Conservation (phyloP, 2,888 invertebrate genomes). For the Nebria brevicollis region DNA sequence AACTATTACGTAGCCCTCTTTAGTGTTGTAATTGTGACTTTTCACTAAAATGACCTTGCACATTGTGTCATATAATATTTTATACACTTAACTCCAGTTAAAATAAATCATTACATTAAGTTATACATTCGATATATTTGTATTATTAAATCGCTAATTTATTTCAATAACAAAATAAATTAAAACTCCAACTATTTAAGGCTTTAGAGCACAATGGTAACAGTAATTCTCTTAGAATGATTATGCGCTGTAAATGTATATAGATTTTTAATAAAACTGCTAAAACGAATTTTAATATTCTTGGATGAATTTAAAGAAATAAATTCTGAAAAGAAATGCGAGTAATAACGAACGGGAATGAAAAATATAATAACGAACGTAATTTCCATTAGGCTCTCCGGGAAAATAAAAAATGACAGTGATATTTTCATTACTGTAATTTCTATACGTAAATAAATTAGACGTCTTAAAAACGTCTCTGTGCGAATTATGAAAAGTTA, state of each 20-base stretch:
- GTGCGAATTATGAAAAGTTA: conserved; percentile 38
- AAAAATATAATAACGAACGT: conserved; percentile 4
- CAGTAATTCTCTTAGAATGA: no score
- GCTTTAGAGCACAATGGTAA: no score
- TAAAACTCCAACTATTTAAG: neutral
- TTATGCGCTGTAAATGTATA: no score
- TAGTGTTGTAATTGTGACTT: conserved; percentile 26
- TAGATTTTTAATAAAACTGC: no score
- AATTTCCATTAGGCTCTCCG: conserved; percentile 56
- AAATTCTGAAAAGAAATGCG: conserved; percentile 18
- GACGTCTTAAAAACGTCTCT: conserved; percentile 52
- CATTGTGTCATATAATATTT: conserved; percentile 33
- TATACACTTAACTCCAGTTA: conserved; percentile 35
- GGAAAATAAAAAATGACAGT: conserved; percentile 57
- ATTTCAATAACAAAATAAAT: neutral
- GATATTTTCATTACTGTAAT: conserved; percentile 61
- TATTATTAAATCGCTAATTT: conserved; percentile 21
- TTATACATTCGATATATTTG: conserved; percentile 24
- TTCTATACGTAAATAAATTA: conserved; percentile 57
- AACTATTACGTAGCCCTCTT: conserved; percentile 12
- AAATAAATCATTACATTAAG: conserved; percentile 36
- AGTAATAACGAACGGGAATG: conserved; percentile 8
- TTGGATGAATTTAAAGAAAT: neutral
- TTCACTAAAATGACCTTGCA: conserved; percentile 27
- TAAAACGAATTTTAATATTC: neutral